phyloP scores from a whole-genome alignment of 2,113 vertebrate genomes.

The Rousettus leschenaultii region DNA sequence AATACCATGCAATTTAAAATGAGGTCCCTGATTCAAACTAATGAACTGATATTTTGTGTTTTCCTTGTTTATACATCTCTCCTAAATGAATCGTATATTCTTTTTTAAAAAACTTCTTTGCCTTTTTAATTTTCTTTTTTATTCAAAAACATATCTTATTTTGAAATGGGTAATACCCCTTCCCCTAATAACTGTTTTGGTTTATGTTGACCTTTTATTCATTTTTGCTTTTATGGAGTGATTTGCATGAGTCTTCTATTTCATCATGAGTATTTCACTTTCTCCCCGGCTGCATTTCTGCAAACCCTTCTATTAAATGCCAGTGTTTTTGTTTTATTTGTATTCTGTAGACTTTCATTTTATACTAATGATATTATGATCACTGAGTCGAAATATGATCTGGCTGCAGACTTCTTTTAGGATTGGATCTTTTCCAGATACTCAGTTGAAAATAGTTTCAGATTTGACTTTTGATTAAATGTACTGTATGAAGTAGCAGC shows the following conservation, averaged over 20 bases:
- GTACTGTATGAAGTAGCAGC: neutral
- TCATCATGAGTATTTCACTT: neutral
- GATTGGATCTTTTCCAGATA: neutral
- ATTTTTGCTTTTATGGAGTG: slow-evolving; percentile 2
- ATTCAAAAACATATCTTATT: neutral
- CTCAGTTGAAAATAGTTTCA: neutral
- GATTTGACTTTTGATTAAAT: slow-evolving; percentile 8
- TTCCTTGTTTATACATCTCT: neutral
- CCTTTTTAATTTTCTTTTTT: neutral
- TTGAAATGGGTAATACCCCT: neutral
- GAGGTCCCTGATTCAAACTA: neutral
- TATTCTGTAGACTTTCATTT: neutral
- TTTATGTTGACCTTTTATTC: slow-evolving; percentile 28
- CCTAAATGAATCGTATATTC: neutral
- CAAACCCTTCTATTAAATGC: neutral
- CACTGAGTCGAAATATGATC: slow-evolving; percentile 19
- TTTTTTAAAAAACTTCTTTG: neutral
- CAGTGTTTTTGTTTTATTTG: neutral
- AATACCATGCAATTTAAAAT: neutral
- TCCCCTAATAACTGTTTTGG: neutral
- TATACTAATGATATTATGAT: neutral
- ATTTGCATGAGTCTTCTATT: neutral
- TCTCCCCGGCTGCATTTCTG: neutral
- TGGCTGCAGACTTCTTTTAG: neutral
- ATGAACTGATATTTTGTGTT: neutral